These are phyloP conservation scores for Chelmon rostratus DNA, from an alignment of 2,797 vertebrate species.

Conservation along the genomic window DNA sequence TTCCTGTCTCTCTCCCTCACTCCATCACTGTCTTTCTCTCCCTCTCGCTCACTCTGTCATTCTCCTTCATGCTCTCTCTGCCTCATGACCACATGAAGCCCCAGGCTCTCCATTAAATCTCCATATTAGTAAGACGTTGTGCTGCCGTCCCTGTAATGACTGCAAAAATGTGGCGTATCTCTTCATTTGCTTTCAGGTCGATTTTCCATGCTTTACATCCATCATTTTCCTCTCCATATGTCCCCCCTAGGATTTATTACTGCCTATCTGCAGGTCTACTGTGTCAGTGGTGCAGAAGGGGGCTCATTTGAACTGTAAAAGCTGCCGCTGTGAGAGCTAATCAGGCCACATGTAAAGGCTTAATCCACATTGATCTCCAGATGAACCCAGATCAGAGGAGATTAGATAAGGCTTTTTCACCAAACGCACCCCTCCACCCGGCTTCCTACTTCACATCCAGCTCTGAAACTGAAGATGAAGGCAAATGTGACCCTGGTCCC, in stretches of 20 bases:
- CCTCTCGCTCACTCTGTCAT: background rate
- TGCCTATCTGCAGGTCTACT: conserved; percentile 22
- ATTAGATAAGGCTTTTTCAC: conserved; percentile 68
- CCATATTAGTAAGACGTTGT: conserved; percentile 51
- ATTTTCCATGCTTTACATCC: conserved; percentile 55
- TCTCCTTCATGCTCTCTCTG: conserved; percentile 19
- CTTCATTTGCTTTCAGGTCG: conserved; percentile 61
- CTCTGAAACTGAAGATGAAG: conserved; percentile 36
- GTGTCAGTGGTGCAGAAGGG: conserved; percentile 28
- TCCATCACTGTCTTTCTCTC: conserved; percentile 13
- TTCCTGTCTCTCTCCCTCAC: background rate
- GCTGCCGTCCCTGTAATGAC: conserved; percentile 49
- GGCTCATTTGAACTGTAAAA: conserved; percentile 52
- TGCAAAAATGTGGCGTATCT: conserved; percentile 29
- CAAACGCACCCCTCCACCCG: conserved; percentile 1
- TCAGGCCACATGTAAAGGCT: conserved; percentile 65
- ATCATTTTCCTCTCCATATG: conserved; percentile 56
- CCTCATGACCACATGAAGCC: conserved; percentile 39
- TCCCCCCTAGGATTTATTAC: conserved; percentile 51
- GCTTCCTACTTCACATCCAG: conserved; percentile 4
- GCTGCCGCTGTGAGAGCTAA: conserved; percentile 53
- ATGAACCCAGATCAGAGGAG: conserved; percentile 67
- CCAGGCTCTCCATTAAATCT: conserved; percentile 65
- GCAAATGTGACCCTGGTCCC: background rate
- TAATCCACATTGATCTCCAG: conserved; percentile 70